These are phyloP conservation scores for Torymus auratus DNA, from an alignment of 2,888 invertebrate species.

Conservation along the genomic window DNA sequence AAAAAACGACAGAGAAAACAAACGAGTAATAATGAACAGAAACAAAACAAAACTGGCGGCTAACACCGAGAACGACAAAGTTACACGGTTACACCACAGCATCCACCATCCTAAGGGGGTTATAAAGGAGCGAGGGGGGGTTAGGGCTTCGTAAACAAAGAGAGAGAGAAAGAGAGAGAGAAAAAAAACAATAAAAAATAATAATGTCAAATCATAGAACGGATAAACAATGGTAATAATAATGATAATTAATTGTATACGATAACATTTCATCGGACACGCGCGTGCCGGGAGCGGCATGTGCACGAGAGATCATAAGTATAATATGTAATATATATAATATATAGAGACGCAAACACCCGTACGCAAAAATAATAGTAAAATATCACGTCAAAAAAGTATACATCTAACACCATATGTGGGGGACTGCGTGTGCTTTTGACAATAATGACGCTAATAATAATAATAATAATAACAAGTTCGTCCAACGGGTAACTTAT, in stretches of 20 bases:
- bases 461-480: constrained; percentile 40
- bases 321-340: constrained; percentile 19
- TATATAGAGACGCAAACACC: constrained; percentile 60
- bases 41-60: constrained; percentile 72
- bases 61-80: constrained; percentile 77
- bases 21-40: constrained; percentile 35
- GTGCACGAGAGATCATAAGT: constrained; percentile 56
- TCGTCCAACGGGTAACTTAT: background rate
- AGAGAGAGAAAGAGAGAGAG: background rate
- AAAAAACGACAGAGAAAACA: constrained; percentile 63
- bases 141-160: constrained; percentile 12
- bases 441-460: constrained; percentile 49
- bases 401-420: constrained; percentile 67
- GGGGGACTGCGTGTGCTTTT: constrained; percentile 64
- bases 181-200: constrained; percentile 15
- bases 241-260: background rate
- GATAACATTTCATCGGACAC: constrained; percentile 36
- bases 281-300: constrained; percentile 48
- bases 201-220: background rate
- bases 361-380: constrained; percentile 41
- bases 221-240: constrained; percentile 19
- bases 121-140: constrained; percentile 33
- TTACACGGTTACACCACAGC: constrained; percentile 77
- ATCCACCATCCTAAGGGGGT: constrained; percentile 75
- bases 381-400: constrained; percentile 64